Evolutionary conservation across 2,797 vertebrate genomes (phyloP).

Genomic region (Malacoctenus gilli): DNA sequence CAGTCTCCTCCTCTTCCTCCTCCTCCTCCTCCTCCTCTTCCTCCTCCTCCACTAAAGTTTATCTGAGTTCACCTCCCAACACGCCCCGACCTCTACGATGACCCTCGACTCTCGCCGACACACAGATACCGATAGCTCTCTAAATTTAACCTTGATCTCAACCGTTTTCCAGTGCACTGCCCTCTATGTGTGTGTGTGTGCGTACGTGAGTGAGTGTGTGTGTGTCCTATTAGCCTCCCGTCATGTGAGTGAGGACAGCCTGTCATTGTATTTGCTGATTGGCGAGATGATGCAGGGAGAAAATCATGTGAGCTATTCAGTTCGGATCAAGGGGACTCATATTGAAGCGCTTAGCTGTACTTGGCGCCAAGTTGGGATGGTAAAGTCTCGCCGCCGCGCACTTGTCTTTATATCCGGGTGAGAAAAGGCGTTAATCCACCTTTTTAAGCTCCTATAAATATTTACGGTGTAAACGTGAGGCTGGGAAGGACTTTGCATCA

Average conservation of each 20-base stretch:
- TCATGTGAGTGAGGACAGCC: conserved; percentile 78
- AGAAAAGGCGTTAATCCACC: conserved; percentile 23
- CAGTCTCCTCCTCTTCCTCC: neutral
- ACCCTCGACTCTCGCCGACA: conserved; percentile 48
- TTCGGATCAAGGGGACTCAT: conserved; percentile 57
- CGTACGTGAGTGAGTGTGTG: conserved; percentile 41
- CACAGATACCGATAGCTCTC: conserved; percentile 59
- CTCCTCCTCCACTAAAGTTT: conserved; percentile 2
- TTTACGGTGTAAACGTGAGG: conserved; percentile 33
- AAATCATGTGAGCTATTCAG: conserved; percentile 73
- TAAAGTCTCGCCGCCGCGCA: conserved; percentile 12
- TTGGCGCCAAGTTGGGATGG: conserved; percentile 32
- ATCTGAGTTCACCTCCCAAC: conserved; percentile 60
- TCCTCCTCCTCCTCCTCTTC: neutral
- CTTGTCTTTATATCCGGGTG: conserved; percentile 30
- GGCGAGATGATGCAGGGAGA: conserved; percentile 67
- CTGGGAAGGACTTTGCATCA: too few species aligned
- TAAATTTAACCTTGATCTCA: conserved; percentile 79
- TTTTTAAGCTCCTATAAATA: conserved; percentile 40
- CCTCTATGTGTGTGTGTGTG: conserved; percentile 1
- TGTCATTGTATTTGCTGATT: conserved; percentile 75
- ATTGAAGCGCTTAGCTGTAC: conserved; percentile 63
- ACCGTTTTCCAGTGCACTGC: conserved; percentile 54
- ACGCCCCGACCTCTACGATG: conserved; percentile 83
- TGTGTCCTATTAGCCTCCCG: conserved; percentile 62